A percentile compares a stretch with the other conserved stretches of the same genome.
phyloP scores from a whole-genome alignment of 2,888 invertebrate genomes.

The Odontocerum albicorne region DNA sequence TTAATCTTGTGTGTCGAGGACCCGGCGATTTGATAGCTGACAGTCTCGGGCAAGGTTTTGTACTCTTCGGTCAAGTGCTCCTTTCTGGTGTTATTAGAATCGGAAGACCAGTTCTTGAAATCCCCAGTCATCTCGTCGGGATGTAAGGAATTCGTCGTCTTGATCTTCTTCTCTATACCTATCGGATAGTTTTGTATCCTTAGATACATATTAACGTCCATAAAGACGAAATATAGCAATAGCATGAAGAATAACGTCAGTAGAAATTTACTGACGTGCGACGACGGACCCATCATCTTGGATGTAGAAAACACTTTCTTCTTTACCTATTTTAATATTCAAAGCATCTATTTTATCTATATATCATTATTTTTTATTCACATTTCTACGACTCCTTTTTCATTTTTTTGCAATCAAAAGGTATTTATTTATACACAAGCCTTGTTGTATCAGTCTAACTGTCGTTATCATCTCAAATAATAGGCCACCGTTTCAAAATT shows the following conservation, averaged over 20 bases:
- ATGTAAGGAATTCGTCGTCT: conserved; percentile 41
- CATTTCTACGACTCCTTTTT: too few species aligned
- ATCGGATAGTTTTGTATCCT: conserved; percentile 71
- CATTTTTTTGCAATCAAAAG: too few species aligned
- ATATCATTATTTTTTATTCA: too few species aligned
- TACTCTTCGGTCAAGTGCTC: conserved; percentile 39
- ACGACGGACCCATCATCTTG: conserved; percentile 72
- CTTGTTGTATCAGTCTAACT: too few species aligned
- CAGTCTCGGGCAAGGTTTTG: conserved; percentile 7
- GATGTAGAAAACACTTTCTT: background rate
- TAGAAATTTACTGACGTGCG: conserved; percentile 71
- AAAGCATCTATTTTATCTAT: too few species aligned
- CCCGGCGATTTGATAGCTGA: conserved; percentile 37
- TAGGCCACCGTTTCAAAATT: too few species aligned
- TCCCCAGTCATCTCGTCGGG: conserved; percentile 2
- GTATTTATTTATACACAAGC: too few species aligned
- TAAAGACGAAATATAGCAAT: conserved; percentile 66
- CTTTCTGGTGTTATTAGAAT: conserved; percentile 39
- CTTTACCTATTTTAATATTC: background rate
- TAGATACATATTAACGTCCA: conserved; percentile 73
- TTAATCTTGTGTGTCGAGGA: conserved; percentile 37
- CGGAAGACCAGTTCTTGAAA: conserved; percentile 4
- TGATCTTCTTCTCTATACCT: conserved; percentile 44
- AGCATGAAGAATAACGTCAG: conserved; percentile 59
- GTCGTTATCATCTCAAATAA: too few species aligned